Evolutionary conservation across 92 coral and sea anemone genomes (phyloP).

Genomic region (Epizoanthus scotinus): DNA sequence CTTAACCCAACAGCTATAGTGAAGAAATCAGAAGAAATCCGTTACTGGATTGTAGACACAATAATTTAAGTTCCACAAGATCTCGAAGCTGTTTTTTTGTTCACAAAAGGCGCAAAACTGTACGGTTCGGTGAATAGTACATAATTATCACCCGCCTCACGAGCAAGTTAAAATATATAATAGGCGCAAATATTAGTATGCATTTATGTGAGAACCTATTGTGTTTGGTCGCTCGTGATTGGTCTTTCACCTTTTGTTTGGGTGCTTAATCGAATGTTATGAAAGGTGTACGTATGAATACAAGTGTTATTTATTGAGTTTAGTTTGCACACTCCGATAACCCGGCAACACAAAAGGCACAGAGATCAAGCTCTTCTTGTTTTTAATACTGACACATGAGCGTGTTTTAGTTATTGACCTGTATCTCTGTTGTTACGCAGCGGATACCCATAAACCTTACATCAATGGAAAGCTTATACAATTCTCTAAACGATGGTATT

Average conservation of each 20-base stretch:
- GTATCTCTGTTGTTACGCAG: no score
- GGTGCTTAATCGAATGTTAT: constrained; percentile 3
- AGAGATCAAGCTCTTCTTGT: no score
- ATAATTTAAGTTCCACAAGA: background rate
- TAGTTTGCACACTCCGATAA: no score
- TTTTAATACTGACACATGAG: no score
- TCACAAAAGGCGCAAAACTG: constrained; percentile 36
- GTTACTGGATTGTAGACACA: background rate
- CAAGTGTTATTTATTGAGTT: no score
- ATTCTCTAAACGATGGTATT: no score
- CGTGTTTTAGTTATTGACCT: no score
- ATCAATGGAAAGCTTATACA: no score
- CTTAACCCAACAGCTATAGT: background rate
- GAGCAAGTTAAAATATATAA: background rate
- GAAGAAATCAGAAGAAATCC: background rate
- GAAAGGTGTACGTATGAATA: no score
- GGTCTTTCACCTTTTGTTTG: background rate
- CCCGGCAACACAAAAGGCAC: no score
- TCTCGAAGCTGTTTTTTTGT: background rate
- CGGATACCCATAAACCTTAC: no score
- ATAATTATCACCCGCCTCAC: constrained; percentile 9
- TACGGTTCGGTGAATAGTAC: constrained; percentile 25
- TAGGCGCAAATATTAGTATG: constrained; percentile 11
- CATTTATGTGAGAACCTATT: constrained; percentile 2
- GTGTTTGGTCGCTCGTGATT: background rate